A percentile compares a stretch with the other conserved stretches of the same genome.
Evolutionary conservation across 1,140 invertebrate species (phyloP).

Genomic region (Magallana gigas): DNA sequence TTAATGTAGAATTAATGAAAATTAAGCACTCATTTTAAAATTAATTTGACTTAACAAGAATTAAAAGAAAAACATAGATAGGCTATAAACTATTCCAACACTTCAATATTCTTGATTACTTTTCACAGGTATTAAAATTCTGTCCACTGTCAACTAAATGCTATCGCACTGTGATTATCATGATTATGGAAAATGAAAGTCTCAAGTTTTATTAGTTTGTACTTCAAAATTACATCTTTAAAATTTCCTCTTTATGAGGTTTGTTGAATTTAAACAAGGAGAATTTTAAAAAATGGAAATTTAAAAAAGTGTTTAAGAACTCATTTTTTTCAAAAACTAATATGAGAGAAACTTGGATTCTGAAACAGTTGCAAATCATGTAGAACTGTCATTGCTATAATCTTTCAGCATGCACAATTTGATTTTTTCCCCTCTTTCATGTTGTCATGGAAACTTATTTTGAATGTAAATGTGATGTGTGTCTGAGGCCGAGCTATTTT

Average conservation of each 20-base stretch:
- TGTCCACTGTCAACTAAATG: no score
- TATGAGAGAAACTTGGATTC: neutral
- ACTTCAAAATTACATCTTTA: no score
- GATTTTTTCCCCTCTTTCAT: slow-evolving; percentile 33
- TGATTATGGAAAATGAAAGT: no score
- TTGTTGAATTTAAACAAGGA: no score
- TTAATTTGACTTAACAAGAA: slow-evolving; percentile 8
- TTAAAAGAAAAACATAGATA: neutral
- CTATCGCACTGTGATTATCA: no score
- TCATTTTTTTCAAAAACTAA: no score
- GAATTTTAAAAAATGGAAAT: no score
- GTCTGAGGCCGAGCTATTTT: neutral
- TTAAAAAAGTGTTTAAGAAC: no score
- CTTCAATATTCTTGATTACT: slow-evolving; percentile 6
- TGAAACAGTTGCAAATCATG: neutral
- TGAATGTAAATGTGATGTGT: slow-evolving; percentile 38
- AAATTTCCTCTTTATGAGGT: no score
- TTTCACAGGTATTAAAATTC: neutral
- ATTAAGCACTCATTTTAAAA: neutral
- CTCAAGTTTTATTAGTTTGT: no score
- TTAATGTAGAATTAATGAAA: no score
- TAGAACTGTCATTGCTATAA: slow-evolving; percentile 6
- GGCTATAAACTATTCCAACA: slow-evolving; percentile 9
- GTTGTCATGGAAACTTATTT: slow-evolving; percentile 36
- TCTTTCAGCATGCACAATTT: slow-evolving; percentile 37